Evolutionary conservation across 2,797 vertebrate genomes (phyloP), one percentile per base, ranked within the genome.

Genomic region (Eulemur rubriventer): DNA sequence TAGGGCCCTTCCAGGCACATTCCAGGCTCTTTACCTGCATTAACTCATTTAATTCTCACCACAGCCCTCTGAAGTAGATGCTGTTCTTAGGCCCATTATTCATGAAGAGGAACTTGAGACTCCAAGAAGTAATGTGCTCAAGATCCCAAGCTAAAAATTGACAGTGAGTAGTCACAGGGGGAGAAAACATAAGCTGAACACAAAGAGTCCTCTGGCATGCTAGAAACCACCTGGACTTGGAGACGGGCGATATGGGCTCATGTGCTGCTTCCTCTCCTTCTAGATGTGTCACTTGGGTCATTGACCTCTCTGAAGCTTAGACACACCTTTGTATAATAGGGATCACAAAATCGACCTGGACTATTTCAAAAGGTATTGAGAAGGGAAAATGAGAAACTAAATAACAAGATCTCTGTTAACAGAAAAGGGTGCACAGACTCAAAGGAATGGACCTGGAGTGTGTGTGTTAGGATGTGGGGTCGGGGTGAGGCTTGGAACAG

Each of bases 211-310:
- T 70, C 76, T 43, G 4, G 17, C 16, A 2, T 12, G 5, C 69
- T 1, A 6, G 46, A 55, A 88, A 76, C 43, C 63, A 30, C 50
- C 48, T 30, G 28, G 35, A 12, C 4, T 7, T 33, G 17, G 67
- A 33, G 41, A 52, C 16, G 2, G 55, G 16, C 35, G 7, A 28
- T 1, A 8, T 3, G 20, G 38, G 9, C 30, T 72, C 20, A 0
- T 22, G 2, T 35, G 72, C 43, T 43, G 52, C 70, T 35, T 63
- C 48, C 24, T 65, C 20, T 86, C 33, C 63, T 59, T n/a, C 12
- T 0, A 0, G 7, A 24, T n/a, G 33, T 14, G 57, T 73, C 55
- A 30, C 75, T 41, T 78, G 75, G 50, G 18, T 46, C 69, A 20
- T 38, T n/a, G 28, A 41, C 22, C 18, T 84, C 80, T 76, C 91